Evolutionary conservation across 2,113 vertebrate species (phyloP).

Genomic region (Struthio camelus): DNA sequence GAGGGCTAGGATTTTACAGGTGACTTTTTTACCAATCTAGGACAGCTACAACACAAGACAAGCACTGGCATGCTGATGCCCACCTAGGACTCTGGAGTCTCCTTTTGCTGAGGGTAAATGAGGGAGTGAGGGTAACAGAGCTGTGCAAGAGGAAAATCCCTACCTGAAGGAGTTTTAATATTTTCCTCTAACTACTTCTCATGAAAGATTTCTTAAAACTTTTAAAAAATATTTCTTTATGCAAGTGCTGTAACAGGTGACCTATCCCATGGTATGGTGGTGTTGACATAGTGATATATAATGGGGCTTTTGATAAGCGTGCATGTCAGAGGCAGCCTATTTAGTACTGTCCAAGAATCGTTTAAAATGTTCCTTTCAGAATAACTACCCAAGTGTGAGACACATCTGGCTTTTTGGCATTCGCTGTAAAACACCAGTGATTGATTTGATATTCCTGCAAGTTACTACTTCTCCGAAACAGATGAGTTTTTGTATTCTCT

Average conservation of each 20-base stretch:
- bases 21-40: neutral
- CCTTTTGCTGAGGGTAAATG: neutral
- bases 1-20: neutral
- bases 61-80: neutral
- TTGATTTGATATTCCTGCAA: neutral
- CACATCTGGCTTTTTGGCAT: neutral
- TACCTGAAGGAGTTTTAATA: neutral
- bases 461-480: neutral
- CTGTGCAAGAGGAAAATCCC: neutral
- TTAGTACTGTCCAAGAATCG: neutral
- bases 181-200: neutral
- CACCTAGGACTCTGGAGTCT: neutral
- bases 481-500: neutral
- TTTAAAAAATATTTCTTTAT: neutral
- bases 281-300: neutral
- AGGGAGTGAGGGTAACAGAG: neutral
- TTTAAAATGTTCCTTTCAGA: neutral
- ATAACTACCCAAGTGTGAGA: neutral
- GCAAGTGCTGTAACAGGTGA: neutral
- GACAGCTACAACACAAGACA: neutral
- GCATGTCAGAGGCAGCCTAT: neutral
- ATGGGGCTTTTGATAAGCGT: neutral
- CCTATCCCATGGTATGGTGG: neutral
- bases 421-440: neutral
- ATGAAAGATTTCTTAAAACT: neutral